phyloP scores from a whole-genome alignment of 64 coral and sea anemone species.

The Pachyseris speciosa region DNA sequence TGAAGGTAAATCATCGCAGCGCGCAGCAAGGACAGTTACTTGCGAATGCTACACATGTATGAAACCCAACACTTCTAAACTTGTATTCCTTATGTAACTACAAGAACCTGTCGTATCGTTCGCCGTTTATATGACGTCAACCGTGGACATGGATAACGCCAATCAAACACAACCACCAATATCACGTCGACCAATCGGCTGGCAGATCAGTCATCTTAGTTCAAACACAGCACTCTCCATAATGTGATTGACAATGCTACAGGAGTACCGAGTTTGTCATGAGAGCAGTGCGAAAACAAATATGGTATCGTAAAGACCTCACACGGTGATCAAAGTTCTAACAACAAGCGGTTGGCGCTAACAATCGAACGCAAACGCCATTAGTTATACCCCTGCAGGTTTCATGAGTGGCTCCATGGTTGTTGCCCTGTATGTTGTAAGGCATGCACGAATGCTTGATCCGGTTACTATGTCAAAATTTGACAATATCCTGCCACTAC shows the following conservation, averaged over 20 bases:
- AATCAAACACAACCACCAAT: not conserved
- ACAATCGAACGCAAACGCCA: not conserved
- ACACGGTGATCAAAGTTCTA: constrained; percentile 17
- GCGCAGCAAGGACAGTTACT: not conserved
- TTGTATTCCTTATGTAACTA: not conserved
- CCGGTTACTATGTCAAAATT: not conserved
- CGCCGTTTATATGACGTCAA: constrained; percentile 14
- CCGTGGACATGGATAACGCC: not conserved
- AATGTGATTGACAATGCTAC: not conserved
- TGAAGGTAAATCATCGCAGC: not conserved
- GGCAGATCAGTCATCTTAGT: not conserved
- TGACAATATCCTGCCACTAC: not conserved
- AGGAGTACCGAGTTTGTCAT: not conserved
- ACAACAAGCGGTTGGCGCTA: not conserved
- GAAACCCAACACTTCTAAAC: not conserved
- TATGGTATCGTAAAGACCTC: constrained; percentile 11
- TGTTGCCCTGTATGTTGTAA: too few relatives aligned
- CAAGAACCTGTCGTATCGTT: not conserved
- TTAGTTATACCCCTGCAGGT: not conserved
- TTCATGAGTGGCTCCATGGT: too few relatives aligned
- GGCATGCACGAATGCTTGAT: not conserved
- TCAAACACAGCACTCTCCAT: not conserved
- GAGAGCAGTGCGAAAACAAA: constrained; percentile 9
- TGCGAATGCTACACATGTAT: not conserved
- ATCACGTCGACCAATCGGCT: not conserved